Percentiles rank a stretch among this genome's conserved stretches.
Conservation (phyloP, 2,113 vertebrate species). For the Tyrannus savana region DNA sequence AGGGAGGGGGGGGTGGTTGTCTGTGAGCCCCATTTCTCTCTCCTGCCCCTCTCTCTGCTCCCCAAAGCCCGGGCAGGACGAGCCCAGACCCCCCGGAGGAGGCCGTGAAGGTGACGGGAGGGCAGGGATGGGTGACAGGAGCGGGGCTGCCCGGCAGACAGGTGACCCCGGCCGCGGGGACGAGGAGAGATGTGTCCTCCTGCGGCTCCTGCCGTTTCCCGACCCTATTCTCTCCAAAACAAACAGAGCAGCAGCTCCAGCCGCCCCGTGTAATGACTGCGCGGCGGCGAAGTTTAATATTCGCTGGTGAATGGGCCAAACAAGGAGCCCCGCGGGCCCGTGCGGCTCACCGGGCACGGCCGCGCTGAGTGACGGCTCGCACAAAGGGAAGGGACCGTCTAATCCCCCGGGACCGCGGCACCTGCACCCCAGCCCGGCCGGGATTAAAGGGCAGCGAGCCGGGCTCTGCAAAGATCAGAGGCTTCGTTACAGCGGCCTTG, state of each 20-base stretch:
- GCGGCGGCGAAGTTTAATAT: not conserved
- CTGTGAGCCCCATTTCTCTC: not conserved
- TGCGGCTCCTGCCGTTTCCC: not conserved
- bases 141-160: fast-evolving
- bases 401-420: not conserved
- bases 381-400: not conserved
- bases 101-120: fast-evolving
- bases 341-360: not conserved
- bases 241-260: not conserved
- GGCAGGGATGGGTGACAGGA: not conserved
- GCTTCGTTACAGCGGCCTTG: not conserved
- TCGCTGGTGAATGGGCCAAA: not conserved
- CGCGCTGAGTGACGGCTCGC: not conserved
- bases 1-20: not conserved
- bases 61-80: fast-evolving
- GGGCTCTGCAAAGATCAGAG: slow-evolving; percentile 1
- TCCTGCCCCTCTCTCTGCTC: not conserved
- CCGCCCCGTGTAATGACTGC: not conserved
- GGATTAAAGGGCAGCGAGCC: not conserved
- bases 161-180: not conserved
- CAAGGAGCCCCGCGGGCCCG: not conserved
- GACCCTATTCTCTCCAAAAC: not conserved
- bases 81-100: not conserved
- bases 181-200: not conserved
- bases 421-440: slow-evolving; percentile 15